phyloP scores from a whole-genome alignment of 2,888 invertebrate genomes.

The Amiota mariae region DNA sequence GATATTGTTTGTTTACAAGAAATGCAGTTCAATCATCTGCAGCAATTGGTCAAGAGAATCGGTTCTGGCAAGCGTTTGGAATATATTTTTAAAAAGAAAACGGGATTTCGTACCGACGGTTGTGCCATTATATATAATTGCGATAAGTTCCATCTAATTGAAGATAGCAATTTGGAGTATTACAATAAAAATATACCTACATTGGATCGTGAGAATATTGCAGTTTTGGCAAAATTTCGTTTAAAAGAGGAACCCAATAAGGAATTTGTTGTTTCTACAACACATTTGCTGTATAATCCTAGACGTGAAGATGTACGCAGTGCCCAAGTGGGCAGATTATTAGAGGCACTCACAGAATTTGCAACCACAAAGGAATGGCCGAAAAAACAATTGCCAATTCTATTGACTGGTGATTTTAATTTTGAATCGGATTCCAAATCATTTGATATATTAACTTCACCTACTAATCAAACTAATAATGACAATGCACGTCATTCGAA shows the following conservation, averaged over 20 bases:
- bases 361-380: conserved; percentile 74
- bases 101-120: conserved; percentile 87
- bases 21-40: conserved; percentile 85
- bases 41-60: conserved; percentile 53
- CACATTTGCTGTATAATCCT: conserved; percentile 95
- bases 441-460: conserved; percentile 34
- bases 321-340: conserved; percentile 87
- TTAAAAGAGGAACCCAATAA: conserved; percentile 73
- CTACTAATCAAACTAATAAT: conserved; percentile 12
- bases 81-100: conserved; percentile 88
- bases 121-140: conserved; percentile 90
- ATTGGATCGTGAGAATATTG: conserved; percentile 91
- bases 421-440: conserved; percentile 81
- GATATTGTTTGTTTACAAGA: conserved; percentile 83
- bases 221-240: conserved; percentile 83
- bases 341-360: conserved; percentile 89
- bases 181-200: conserved; percentile 70
- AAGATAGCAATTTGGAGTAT: conserved; percentile 82
- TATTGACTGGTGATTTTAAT: conserved; percentile 96
- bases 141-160: conserved; percentile 79
- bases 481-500: background rate
- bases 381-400: conserved; percentile 78
- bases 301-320: conserved; percentile 90
- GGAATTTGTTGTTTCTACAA: conserved; percentile 88
- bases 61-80: conserved; percentile 78